phyloP scores from a whole-genome alignment of 2,888 invertebrate species.

The Criorhina ranunculi region DNA sequence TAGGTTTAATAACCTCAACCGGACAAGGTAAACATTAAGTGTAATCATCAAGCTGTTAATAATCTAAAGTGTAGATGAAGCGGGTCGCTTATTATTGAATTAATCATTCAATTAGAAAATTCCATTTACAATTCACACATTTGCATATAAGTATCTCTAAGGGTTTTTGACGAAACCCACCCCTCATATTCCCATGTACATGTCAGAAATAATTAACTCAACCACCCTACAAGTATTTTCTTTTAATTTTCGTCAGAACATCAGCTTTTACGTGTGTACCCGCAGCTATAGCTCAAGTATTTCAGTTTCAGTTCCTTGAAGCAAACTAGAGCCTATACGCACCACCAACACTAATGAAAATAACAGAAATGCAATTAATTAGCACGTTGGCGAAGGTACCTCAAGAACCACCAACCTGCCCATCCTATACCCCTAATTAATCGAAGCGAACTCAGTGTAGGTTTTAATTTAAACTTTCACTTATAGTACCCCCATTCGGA shows the following conservation, averaged over 20 bases:
- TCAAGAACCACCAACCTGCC: neutral
- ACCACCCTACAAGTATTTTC: constrained; percentile 54
- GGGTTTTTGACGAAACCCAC: constrained; percentile 39
- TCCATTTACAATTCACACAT: constrained; percentile 70
- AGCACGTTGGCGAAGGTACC: constrained; percentile 37
- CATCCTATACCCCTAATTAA: constrained; percentile 40
- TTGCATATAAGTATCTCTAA: constrained; percentile 46
- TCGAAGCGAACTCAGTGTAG: constrained; percentile 48
- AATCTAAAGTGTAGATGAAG: constrained; percentile 49
- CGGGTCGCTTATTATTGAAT: constrained; percentile 61
- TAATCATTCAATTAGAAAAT: constrained; percentile 77
- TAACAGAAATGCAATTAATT: constrained; percentile 69
- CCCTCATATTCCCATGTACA: constrained; percentile 22
- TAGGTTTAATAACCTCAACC: constrained; percentile 49
- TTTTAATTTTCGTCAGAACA: constrained; percentile 54
- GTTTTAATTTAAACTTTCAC: constrained; percentile 69
- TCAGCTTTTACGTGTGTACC: constrained; percentile 25
- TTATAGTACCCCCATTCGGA: constrained; percentile 31
- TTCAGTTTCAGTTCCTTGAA: constrained; percentile 21
- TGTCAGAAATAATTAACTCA: constrained; percentile 63
- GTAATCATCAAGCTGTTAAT: constrained; percentile 67
- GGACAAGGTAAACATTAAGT: constrained; percentile 49
- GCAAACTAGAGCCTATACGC: constrained; percentile 6
- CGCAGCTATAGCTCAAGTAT: neutral
- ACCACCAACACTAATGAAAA: constrained; percentile 60